Evolutionary conservation across 1,140 invertebrate genomes (phyloP), one percentile per base, ranked within the genome.

Genomic region (Periplaneta americana): DNA sequence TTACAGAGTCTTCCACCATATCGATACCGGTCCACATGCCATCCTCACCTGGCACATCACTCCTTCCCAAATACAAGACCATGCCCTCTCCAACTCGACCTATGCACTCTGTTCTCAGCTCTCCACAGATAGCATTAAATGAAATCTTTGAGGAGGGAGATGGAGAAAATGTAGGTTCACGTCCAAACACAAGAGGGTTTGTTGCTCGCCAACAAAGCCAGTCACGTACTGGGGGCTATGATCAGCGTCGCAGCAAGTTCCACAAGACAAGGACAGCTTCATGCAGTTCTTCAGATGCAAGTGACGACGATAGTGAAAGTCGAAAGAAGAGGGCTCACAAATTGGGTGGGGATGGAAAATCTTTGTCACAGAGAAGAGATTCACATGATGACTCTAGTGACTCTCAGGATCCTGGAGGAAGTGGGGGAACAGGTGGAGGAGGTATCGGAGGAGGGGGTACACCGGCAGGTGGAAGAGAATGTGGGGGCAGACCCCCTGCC

Each of bases 201-300:
- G 83, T 85, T 82, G 81, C 84, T 78, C 85, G 85, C 83, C 87
- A 75, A 17, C 57, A 74, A 86, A 83, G 88, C 84, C 86, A 84
- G 82, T 84, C 75, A 85, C 82, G 88, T 85, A 84, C 84, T 87
- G 84, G 80, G 8, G 76, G 66, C 80, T 93, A 92, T 85, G 92
- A 92, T 86, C 92, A 94, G 84, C 89, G 93, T 34, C 90, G 93
- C 28, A 91, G 91, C 80, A 94, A 94, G 86, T 93, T 94, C 82
- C 92, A 94, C 81, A 95, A 95, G 85, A 92, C 93, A 10, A 90
- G 96, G 28, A 96, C 95, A 10, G 94, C 96, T 2, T 96, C 95
- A 10, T 97, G 96, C 85, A 96, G 95, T 84, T 96, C 95, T 78
- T 97, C 96, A 0, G 96, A 97, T 86, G 95, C 96, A 9, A 97